Conservation (phyloP, 2,888 invertebrate genomes). For the Dasysyrphus albostriatus region DNA sequence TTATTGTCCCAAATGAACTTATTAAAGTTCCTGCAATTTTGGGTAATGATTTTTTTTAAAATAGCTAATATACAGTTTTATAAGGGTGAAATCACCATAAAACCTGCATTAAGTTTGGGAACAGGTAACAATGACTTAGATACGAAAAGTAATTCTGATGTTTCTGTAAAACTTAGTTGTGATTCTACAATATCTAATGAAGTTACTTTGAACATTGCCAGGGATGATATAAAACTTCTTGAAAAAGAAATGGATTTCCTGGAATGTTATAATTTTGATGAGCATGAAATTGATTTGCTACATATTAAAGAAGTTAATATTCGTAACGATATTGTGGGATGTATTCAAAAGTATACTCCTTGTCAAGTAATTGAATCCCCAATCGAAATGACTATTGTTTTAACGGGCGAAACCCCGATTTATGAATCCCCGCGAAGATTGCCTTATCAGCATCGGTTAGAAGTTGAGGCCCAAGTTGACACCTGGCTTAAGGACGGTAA, state of each 20-base stretch:
- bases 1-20: conserved; percentile 31
- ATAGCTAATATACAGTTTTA: background rate
- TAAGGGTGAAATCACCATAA: background rate
- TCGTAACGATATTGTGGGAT: background rate
- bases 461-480: conserved; percentile 77
- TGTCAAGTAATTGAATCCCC: conserved; percentile 17
- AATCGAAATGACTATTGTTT: conserved; percentile 24
- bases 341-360: background rate
- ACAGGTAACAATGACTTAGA: background rate
- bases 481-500: conserved; percentile 78
- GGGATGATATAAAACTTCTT: too few relatives aligned
- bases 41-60: conserved; percentile 25
- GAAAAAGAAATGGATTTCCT: background rate
- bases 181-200: background rate
- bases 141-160: background rate
- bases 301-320: conserved; percentile 8
- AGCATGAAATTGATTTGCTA: conserved; percentile 23
- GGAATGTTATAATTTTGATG: conserved; percentile 33
- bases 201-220: background rate
- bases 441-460: conserved; percentile 2
- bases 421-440: conserved; percentile 15
- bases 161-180: background rate
- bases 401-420: conserved; percentile 3
- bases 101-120: background rate
- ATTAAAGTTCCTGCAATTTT: conserved; percentile 37